Conservation (phyloP, 2,797 vertebrate species). For the Anguilla megastoma region DNA sequence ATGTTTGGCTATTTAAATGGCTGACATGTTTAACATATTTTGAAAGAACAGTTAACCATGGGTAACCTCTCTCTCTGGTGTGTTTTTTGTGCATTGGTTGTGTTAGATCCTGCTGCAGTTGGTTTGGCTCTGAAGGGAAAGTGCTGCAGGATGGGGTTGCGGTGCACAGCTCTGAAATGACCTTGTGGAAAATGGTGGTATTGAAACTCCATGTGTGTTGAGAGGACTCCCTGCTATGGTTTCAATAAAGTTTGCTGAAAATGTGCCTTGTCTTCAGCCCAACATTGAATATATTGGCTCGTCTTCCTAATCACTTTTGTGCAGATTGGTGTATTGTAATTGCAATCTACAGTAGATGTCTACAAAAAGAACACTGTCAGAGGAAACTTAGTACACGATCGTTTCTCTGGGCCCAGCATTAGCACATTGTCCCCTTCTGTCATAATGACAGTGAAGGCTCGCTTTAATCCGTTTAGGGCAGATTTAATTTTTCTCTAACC, state of each 20-base stretch:
- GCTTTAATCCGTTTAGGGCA: background rate
- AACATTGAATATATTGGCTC: background rate
- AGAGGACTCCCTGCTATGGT: background rate
- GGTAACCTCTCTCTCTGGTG: background rate
- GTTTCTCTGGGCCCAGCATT: background rate
- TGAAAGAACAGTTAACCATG: background rate
- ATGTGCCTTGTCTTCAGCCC: background rate
- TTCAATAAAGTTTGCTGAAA: constrained; percentile 15
- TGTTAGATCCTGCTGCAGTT: constrained; percentile 6
- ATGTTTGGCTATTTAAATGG: background rate
- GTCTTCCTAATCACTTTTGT: background rate
- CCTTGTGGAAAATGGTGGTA: background rate
- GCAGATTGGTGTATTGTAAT: background rate
- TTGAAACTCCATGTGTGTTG: background rate
- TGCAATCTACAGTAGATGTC: background rate
- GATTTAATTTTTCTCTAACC: too few species aligned
- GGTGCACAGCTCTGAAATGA: background rate
- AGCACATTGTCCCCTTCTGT: background rate
- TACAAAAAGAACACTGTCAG: background rate
- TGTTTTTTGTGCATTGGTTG: background rate
- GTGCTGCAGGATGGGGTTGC: background rate
- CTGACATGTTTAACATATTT: background rate
- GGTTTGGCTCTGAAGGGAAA: background rate
- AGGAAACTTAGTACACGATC: background rate
- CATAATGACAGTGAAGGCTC: background rate